Conservation (phyloP, 2,888 invertebrate species). For the Cheiracanthium punctorium region DNA sequence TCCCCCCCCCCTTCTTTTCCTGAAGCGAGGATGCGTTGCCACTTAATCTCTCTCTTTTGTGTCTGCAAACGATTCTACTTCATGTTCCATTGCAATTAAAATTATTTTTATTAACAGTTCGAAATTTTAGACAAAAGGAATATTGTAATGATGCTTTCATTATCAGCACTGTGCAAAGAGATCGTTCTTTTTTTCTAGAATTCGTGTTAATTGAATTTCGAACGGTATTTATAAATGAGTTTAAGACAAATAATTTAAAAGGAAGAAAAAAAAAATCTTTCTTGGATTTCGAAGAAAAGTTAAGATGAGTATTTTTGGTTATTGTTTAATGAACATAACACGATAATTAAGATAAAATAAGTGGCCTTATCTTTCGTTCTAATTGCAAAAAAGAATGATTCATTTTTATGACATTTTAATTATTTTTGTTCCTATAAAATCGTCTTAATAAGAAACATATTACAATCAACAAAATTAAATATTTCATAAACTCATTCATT, state of each 20-base stretch:
- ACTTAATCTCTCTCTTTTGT: constrained; percentile 39
- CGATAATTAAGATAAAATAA: too few species aligned
- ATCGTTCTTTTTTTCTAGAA: not conserved
- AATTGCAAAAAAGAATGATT: too few species aligned
- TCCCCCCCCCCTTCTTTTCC: not conserved
- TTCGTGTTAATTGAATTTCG: not conserved
- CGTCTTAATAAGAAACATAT: too few species aligned
- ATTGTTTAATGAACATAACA: too few species aligned
- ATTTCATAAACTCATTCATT: too few species aligned
- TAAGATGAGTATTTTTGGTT: too few species aligned
- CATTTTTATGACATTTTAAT: too few species aligned
- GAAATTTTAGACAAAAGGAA: constrained; percentile 12
- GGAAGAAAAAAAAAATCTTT: not conserved
- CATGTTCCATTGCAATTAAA: not conserved
- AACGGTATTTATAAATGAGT: not conserved
- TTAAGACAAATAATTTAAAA: not conserved
- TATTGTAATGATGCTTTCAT: constrained; percentile 11
- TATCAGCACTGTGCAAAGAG: not conserved
- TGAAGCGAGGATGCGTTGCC: constrained; percentile 30
- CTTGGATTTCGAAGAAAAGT: too few species aligned
- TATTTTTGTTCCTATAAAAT: too few species aligned
- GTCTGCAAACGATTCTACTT: constrained; percentile 11
- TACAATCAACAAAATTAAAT: too few species aligned
- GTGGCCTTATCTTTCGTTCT: too few species aligned
- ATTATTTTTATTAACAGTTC: not conserved